These are phyloP conservation scores for Netelia inedita DNA, from an alignment of 2,888 invertebrate species.

Conservation along the genomic window DNA sequence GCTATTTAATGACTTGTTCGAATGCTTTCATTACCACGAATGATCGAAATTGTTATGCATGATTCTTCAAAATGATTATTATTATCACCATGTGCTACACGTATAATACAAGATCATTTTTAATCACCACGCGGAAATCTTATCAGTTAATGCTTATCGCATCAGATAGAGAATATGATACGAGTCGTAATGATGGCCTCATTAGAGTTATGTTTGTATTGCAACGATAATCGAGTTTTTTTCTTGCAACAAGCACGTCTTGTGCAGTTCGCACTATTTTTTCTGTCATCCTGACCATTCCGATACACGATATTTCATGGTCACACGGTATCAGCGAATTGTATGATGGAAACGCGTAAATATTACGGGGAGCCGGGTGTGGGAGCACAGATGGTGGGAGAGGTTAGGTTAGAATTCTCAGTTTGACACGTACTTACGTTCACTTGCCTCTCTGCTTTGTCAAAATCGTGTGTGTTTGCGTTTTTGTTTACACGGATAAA, in stretches of 20 bases:
- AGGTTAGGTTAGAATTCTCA: conserved; percentile 33
- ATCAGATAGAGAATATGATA: background rate
- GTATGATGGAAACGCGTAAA: background rate
- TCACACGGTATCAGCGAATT: background rate
- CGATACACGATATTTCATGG: background rate
- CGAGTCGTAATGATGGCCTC: background rate
- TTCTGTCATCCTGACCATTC: background rate
- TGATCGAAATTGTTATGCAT: too few relatives aligned
- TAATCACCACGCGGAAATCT: background rate
- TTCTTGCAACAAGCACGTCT: background rate
- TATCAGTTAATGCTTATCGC: background rate
- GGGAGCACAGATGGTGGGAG: background rate
- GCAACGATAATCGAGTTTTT: background rate
- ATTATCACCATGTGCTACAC: background rate
- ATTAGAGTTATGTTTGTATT: background rate
- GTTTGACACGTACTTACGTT: conserved; percentile 43
- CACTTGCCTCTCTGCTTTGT: background rate
- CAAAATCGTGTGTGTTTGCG: background rate
- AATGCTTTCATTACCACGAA: too few relatives aligned
- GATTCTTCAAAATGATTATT: background rate
- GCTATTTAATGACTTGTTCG: too few relatives aligned
- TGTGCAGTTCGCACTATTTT: background rate
- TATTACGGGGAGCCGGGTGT: background rate
- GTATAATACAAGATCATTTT: background rate
- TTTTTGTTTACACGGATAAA: background rate